These are phyloP conservation scores for Agrypnia vestita DNA, from an alignment of 1,140 invertebrate genomes.

Conservation along the genomic window DNA sequence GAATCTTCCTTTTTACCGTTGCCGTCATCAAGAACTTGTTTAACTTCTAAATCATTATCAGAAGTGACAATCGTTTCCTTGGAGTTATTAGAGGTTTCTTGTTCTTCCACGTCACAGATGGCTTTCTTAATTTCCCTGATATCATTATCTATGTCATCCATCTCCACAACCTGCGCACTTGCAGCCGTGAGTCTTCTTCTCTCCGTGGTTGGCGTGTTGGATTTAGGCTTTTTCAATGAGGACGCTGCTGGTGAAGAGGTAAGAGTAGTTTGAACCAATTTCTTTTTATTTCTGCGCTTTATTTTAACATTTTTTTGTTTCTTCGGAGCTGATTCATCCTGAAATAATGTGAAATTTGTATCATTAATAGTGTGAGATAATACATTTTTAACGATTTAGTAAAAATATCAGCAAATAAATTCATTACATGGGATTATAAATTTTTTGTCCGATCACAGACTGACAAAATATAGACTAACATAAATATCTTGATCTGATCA, in stretches of 20 bases:
- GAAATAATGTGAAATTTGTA: slow-evolving; percentile 37
- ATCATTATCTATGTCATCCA: slow-evolving; percentile 34
- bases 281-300: slow-evolving; percentile 52
- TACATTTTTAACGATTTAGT: too few species aligned
- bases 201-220: slow-evolving; percentile 8
- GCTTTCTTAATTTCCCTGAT: slow-evolving; percentile 32
- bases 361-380: not conserved
- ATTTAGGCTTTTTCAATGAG: not conserved
- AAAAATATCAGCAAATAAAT: too few species aligned
- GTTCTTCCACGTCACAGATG: slow-evolving; percentile 22
- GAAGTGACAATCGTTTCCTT: not conserved
- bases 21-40: too few species aligned
- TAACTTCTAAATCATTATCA: too few species aligned
- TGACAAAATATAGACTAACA: too few species aligned
- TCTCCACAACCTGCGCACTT: not conserved
- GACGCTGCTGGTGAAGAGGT: slow-evolving; percentile 1
- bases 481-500: too few species aligned
- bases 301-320: slow-evolving; percentile 46
- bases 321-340: slow-evolving; percentile 56
- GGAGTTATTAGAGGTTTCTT: slow-evolving; percentile 1
- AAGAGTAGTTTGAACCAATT: slow-evolving; percentile 5
- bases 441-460: too few species aligned
- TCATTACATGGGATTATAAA: not conserved
- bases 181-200: slow-evolving; percentile 21
- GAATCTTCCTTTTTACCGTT: not conserved